Evolutionary conservation across 2,113 vertebrate genomes (phyloP).

Genomic region (Cnemophilus loriae): DNA sequence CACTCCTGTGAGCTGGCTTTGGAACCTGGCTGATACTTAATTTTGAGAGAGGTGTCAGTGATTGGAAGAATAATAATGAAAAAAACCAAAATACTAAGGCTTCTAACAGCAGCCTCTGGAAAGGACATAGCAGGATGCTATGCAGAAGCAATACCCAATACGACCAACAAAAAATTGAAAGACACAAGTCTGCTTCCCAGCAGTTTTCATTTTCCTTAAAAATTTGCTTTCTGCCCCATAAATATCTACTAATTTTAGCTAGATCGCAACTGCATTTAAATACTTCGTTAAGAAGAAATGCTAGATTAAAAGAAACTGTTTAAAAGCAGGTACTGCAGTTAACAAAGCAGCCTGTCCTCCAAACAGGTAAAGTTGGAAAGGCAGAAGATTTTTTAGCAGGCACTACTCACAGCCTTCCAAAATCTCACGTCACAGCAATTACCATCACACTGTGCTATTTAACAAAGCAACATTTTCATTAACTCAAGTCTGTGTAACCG

Average conservation of each 20-base stretch:
- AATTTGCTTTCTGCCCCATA: neutral
- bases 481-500: constrained; percentile 53
- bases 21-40: neutral
- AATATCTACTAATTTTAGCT: neutral
- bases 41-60: neutral
- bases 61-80: neutral
- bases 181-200: neutral
- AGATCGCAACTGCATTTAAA: neutral
- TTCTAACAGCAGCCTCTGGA: neutral
- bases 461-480: constrained; percentile 82
- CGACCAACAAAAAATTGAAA: neutral
- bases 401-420: neutral
- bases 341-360: neutral
- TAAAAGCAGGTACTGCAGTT: neutral
- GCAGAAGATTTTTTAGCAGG: neutral
- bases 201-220: neutral
- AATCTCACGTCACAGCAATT: constrained; percentile 74
- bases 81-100: neutral
- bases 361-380: neutral
- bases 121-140: neutral
- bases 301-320: neutral
- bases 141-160: neutral
- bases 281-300: neutral
- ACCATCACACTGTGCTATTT: constrained; percentile 77
- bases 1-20: neutral